Evolutionary conservation across 64 coral and sea anemone species (phyloP).

Genomic region (Montipora capricornis): DNA sequence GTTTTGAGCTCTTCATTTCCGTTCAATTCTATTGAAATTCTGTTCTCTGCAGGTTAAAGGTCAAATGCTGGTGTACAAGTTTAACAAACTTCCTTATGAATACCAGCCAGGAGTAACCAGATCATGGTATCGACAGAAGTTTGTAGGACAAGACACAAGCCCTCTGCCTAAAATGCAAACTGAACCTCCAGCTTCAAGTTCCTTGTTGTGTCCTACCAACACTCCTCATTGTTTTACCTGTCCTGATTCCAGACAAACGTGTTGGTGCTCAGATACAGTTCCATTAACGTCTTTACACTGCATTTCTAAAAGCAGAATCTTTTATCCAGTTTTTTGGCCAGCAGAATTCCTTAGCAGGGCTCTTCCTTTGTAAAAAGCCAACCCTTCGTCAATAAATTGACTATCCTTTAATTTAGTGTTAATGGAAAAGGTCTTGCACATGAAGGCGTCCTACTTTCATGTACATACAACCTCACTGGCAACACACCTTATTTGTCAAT

Average conservation of each 20-base stretch:
- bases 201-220: neutral
- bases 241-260: neutral
- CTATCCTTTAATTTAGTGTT: neutral
- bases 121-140: neutral
- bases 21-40: neutral
- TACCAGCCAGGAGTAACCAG: conserved; percentile 60
- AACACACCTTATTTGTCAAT: too few relatives aligned
- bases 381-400: neutral
- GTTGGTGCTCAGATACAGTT: neutral
- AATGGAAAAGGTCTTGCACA: too few relatives aligned
- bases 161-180: neutral
- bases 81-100: conserved; percentile 87
- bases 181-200: neutral
- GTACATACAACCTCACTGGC: too few relatives aligned
- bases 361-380: neutral
- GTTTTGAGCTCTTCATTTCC: too few relatives aligned
- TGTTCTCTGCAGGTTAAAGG: conserved; percentile 75
- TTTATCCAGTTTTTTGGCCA: neutral
- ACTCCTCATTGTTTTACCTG: too few relatives aligned
- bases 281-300: neutral
- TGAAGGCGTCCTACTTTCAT: too few relatives aligned
- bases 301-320: neutral
- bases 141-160: neutral
- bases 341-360: neutral
- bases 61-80: conserved; percentile 96